Conservation (phyloP, 2,113 vertebrate species). For the Variabilichromis moorii region DNA sequence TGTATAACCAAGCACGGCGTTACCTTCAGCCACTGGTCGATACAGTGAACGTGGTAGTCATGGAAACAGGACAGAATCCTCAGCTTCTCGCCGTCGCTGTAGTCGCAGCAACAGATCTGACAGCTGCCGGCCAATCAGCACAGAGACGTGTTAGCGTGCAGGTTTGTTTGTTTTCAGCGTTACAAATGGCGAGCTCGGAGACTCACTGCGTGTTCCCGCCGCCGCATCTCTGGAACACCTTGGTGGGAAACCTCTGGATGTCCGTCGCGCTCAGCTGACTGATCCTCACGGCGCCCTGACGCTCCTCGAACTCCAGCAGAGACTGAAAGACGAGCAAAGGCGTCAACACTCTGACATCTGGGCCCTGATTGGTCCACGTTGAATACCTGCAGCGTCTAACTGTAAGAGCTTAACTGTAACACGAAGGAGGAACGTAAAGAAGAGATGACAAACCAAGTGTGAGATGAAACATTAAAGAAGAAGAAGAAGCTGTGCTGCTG, state of each 20-base stretch:
- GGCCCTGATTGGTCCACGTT: background rate
- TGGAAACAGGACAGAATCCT: slow-evolving; percentile 75
- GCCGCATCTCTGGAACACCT: slow-evolving; percentile 26
- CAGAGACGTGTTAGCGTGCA: background rate
- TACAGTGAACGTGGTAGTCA: slow-evolving; percentile 73
- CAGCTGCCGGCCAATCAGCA: slow-evolving; percentile 52
- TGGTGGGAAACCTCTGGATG: slow-evolving; percentile 69
- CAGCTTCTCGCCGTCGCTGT: slow-evolving; percentile 60
- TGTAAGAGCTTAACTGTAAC: background rate
- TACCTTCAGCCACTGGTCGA: slow-evolving; percentile 76
- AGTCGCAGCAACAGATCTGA: slow-evolving; percentile 74
- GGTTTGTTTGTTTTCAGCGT: background rate
- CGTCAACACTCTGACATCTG: accelerated
- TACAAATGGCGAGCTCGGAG: background rate
- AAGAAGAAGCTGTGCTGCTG: background rate
- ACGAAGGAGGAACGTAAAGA: background rate
- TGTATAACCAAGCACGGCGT: accelerated
- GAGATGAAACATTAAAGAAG: background rate
- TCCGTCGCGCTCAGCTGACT: slow-evolving; percentile 57
- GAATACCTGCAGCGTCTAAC: background rate
- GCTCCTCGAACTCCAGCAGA: slow-evolving; percentile 68
- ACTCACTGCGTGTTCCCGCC: slow-evolving; percentile 66
- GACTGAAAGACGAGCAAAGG: slow-evolving; percentile 35
- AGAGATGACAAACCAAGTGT: background rate
- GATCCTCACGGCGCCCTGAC: slow-evolving; percentile 56